Conservation (phyloP, 2,797 vertebrate genomes). For the Pachyuromys duprasi region DNA sequence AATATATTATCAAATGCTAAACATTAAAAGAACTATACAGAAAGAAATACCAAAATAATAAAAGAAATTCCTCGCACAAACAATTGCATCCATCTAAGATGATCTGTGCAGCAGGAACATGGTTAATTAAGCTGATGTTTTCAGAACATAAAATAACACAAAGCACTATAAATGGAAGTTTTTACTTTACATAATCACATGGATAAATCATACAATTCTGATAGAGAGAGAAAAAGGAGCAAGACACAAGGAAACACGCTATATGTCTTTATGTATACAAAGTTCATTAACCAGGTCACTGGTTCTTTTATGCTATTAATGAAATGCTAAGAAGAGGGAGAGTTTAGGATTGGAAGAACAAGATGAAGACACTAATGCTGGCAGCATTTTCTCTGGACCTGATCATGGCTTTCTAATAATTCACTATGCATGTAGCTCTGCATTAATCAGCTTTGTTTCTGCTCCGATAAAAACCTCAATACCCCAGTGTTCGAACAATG, state of each 20-base stretch:
- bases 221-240: background rate
- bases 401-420: background rate
- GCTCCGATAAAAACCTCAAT: background rate
- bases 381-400: background rate
- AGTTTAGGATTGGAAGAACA: background rate
- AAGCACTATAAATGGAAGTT: background rate
- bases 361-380: background rate
- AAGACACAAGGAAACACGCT: background rate
- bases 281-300: constrained; percentile 1
- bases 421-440: background rate
- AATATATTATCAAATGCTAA: constrained; percentile 26
- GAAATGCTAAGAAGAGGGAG: background rate
- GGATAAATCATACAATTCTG: background rate
- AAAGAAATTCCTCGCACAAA: constrained; percentile 10
- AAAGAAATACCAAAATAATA: background rate
- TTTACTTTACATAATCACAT: background rate
- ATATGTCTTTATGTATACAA: background rate
- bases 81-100: background rate
- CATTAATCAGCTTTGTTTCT: constrained; percentile 13
- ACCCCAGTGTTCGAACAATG: background rate
- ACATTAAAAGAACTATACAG: background rate
- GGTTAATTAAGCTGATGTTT: background rate
- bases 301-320: background rate
- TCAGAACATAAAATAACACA: background rate
- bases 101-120: background rate